Percentiles rank a stretch among this genome's conserved stretches.
phyloP scores from a whole-genome alignment of 2,113 vertebrate species.

The Aphelocoma coerulescens region DNA sequence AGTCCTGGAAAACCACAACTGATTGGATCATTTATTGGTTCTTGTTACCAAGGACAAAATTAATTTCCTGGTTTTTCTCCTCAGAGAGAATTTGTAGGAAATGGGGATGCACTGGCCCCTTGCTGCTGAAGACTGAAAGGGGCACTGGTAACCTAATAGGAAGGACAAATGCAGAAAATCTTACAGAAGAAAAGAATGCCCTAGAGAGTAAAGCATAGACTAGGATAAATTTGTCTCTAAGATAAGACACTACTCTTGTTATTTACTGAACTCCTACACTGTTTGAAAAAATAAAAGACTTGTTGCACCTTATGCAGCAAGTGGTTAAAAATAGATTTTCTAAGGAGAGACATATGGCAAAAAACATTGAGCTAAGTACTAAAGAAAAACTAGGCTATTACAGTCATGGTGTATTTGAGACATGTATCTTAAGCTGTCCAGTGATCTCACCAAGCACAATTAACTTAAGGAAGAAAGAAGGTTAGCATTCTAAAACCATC shows the following conservation, averaged over 20 bases:
- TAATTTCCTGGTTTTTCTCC: not conserved
- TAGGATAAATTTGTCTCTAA: not conserved
- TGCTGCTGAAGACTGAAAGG: not conserved
- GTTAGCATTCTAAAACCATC: not conserved
- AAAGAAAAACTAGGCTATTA: not conserved
- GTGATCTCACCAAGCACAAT: not conserved
- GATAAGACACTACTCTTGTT: not conserved
- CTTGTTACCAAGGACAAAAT: not conserved
- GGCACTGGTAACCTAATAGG: not conserved
- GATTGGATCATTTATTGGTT: not conserved
- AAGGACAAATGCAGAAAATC: not conserved
- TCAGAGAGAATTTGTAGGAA: not conserved
- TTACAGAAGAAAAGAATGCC: not conserved
- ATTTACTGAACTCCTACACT: slow-evolving; percentile 7
- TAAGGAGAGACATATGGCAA: not conserved
- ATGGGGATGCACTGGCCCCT: not conserved
- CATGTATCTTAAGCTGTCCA: not conserved
- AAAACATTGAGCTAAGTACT: not conserved
- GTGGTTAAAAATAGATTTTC: not conserved
- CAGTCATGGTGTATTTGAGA: not conserved
- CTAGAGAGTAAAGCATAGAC: not conserved
- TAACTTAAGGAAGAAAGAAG: not conserved
- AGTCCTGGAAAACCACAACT: not conserved
- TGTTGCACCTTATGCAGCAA: slow-evolving; percentile 5
- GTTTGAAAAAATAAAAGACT: slow-evolving; percentile 4